Evolutionary conservation across 2,113 vertebrate genomes (phyloP).

Genomic region (Mesoclemmys tuberculata): DNA sequence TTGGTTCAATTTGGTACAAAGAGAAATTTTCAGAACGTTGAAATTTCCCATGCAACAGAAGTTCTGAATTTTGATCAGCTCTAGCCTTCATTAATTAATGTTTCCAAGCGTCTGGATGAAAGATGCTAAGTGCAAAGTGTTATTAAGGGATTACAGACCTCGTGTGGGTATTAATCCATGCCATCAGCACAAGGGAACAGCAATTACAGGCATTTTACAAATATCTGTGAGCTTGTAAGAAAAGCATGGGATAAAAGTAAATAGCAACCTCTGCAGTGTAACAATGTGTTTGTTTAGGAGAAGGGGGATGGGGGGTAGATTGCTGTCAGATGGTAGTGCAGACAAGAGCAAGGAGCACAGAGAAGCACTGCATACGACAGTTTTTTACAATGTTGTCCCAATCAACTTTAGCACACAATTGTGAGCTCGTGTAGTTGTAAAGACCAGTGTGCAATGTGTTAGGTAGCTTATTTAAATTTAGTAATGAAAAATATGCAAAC

Average conservation of each 20-base stretch:
- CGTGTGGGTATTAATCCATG: background rate
- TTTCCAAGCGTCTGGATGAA: background rate
- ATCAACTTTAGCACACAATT: background rate
- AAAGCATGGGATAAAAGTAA: background rate
- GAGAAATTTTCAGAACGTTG: background rate
- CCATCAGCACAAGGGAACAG: background rate
- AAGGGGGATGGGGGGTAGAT: background rate
- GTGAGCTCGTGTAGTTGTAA: background rate
- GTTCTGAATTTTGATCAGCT: background rate
- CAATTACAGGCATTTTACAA: background rate
- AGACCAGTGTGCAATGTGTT: background rate
- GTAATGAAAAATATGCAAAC: background rate
- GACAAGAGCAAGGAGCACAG: background rate
- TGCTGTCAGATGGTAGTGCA: background rate
- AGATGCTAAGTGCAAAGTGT: background rate
- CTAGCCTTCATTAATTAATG: background rate
- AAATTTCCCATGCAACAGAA: background rate
- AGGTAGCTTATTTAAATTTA: background rate
- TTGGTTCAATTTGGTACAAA: background rate
- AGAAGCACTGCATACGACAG: background rate
- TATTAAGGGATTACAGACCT: background rate
- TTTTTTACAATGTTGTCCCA: background rate
- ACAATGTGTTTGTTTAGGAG: background rate
- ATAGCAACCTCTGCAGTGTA: background rate
- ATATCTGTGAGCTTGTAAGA: background rate